These are phyloP conservation scores for Selenia dentaria DNA, from an alignment of 2,888 invertebrate species.

Conservation along the genomic window DNA sequence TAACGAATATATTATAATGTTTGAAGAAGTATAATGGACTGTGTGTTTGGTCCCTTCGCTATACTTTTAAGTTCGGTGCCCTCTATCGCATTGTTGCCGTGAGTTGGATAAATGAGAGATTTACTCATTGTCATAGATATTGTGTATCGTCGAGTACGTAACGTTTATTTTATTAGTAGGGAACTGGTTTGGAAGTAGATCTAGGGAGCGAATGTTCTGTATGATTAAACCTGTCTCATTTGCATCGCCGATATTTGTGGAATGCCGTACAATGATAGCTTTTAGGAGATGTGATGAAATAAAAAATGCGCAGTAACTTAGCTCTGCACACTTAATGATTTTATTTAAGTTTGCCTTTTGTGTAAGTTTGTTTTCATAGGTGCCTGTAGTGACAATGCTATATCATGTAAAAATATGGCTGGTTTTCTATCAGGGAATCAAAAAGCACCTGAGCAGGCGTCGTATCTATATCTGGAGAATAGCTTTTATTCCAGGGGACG, in stretches of 20 bases:
- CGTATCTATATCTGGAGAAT: too few relatives aligned
- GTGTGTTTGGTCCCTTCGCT: conserved; percentile 32
- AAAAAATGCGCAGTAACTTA: neutral
- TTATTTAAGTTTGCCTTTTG: too few relatives aligned
- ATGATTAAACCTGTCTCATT: conserved; percentile 24
- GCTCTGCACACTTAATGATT: too few relatives aligned
- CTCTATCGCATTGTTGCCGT: conserved; percentile 27
- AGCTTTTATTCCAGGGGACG: too few relatives aligned
- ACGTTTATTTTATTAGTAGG: conserved; percentile 28
- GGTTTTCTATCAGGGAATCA: too few relatives aligned
- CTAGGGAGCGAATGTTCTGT: conserved; percentile 17
- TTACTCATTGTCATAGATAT: conserved; percentile 42
- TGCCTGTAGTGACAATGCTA: too few relatives aligned
- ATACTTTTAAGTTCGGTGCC: conserved; percentile 43
- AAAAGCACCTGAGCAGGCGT: too few relatives aligned
- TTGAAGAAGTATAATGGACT: conserved; percentile 37
- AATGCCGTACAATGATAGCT: neutral
- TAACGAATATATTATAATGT: conserved; percentile 33
- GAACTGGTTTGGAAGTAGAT: conserved; percentile 28
- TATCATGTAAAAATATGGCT: too few relatives aligned
- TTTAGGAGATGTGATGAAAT: neutral
- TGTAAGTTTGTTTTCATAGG: too few relatives aligned
- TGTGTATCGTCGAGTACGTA: conserved; percentile 29
- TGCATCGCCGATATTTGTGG: conserved; percentile 5
- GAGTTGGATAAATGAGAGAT: conserved; percentile 56